A percentile compares a stretch with the other conserved stretches of the same genome.
Evolutionary conservation across 2,888 invertebrate genomes (phyloP).

Genomic region (Sminthurides aquaticus): DNA sequence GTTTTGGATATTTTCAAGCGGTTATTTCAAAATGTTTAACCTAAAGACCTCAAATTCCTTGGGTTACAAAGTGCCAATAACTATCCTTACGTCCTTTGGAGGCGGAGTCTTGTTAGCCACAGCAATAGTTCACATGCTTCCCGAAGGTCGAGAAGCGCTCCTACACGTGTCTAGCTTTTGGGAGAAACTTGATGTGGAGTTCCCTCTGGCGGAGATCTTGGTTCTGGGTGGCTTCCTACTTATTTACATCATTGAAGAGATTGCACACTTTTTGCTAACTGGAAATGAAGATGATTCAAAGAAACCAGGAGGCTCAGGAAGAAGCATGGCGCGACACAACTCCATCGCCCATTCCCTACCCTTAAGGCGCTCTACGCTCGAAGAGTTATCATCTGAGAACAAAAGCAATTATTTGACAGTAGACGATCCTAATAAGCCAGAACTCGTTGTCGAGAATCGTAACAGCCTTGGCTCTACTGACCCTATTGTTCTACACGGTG

Average conservation of each 20-base stretch:
- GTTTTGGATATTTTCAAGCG: slow-evolving; percentile 22
- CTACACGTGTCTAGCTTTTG: slow-evolving; percentile 6
- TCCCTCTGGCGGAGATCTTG: slow-evolving; percentile 39
- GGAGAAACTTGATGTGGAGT: slow-evolving; percentile 30
- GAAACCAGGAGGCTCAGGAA: neutral
- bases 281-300: slow-evolving; percentile 16
- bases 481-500: neutral
- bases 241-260: slow-evolving; percentile 41
- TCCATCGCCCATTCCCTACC: slow-evolving; percentile 37
- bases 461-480: neutral
- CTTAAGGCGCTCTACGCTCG: neutral
- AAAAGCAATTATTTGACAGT: neutral
- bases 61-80: slow-evolving; percentile 48
- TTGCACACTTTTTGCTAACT: slow-evolving; percentile 42
- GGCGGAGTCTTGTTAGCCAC: slow-evolving; percentile 69
- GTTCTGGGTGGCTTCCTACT: slow-evolving; percentile 36
- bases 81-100: slow-evolving; percentile 68
- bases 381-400: neutral
- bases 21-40: slow-evolving; percentile 22
- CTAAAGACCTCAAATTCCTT: slow-evolving; percentile 9
- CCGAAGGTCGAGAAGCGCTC: slow-evolving; percentile 56
- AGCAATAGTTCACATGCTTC: slow-evolving; percentile 67
- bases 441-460: neutral
- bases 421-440: neutral
- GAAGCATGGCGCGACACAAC: slow-evolving; percentile 28